A percentile compares a stretch with the other conserved stretches of the same genome.
phyloP scores from a whole-genome alignment of 2,797 vertebrate genomes.

The Cryptoprocta ferox region DNA sequence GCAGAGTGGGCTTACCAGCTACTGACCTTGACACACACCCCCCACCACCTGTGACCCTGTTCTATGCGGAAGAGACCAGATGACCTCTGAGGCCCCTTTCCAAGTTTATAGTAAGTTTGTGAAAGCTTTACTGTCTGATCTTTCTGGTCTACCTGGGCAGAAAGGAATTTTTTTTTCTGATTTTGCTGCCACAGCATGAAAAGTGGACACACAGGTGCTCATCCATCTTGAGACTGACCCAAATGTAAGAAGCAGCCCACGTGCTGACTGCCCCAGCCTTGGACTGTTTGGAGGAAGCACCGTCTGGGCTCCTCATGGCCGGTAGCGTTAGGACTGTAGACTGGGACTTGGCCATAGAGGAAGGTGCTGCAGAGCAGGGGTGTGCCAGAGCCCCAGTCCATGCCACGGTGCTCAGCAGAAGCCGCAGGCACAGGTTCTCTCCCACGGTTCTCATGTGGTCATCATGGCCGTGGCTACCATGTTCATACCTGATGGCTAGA shows the following conservation, averaged over 20 bases:
- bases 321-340: background rate
- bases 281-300: background rate
- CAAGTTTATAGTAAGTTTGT: background rate
- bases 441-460: background rate
- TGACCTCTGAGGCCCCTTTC: background rate
- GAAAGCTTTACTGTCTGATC: background rate
- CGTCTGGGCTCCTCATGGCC: background rate
- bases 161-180: background rate
- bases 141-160: background rate
- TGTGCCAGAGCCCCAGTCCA: background rate
- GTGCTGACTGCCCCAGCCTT: no score
- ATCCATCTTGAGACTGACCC: background rate
- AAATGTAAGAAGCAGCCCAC: background rate
- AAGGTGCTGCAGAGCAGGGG: background rate
- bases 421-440: background rate
- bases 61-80: background rate
- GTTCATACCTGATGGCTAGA: background rate
- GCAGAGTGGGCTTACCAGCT: background rate
- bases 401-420: background rate
- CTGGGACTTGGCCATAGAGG: background rate
- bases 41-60: background rate
- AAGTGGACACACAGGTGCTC: background rate
- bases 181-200: background rate
- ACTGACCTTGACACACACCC: background rate
- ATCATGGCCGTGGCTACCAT: accelerated